phyloP scores from a whole-genome alignment of 2,797 vertebrate genomes.

The Diplodus sargus region DNA sequence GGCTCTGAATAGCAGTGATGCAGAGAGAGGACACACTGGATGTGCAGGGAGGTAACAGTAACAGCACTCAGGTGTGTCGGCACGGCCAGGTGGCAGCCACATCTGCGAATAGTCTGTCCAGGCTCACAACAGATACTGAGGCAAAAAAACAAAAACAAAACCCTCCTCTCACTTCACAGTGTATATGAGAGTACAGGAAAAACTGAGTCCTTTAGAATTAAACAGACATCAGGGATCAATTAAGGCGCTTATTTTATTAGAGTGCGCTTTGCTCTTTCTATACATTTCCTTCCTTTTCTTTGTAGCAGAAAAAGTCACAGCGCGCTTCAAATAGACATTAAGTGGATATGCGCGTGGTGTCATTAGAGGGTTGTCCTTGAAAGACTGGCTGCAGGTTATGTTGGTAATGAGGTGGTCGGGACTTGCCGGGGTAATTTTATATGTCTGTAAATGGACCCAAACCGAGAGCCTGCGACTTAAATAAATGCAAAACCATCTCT shows the following conservation, averaged over 20 bases:
- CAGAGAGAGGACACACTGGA: background rate
- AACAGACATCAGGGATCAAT: conserved; percentile 68
- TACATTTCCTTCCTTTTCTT: conserved; percentile 53
- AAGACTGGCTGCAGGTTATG: conserved; percentile 82
- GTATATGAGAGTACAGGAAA: conserved; percentile 22
- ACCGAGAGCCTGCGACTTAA: conserved; percentile 73
- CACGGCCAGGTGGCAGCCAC: conserved; percentile 48
- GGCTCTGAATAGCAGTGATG: background rate
- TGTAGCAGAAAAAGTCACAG: conserved; percentile 68
- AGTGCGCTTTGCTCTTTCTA: conserved; percentile 48
- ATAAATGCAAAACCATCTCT: conserved; percentile 66
- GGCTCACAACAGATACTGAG: conserved; percentile 22
- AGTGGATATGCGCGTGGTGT: conserved; percentile 63
- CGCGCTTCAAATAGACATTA: conserved; percentile 75
- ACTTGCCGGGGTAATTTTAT: conserved; percentile 79
- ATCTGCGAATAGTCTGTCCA: conserved; percentile 46
- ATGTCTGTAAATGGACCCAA: conserved; percentile 81
- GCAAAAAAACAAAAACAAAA: conserved; percentile 3
- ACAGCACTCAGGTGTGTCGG: conserved; percentile 45
- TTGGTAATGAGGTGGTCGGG: conserved; percentile 81
- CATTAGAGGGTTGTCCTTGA: conserved; percentile 84
- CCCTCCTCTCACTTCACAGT: conserved; percentile 20
- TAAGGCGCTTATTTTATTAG: conserved; percentile 69
- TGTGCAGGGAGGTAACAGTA: conserved; percentile 14
- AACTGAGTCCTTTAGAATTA: conserved; percentile 37